Percentiles rank a stretch among this genome's conserved stretches.
phyloP scores from a whole-genome alignment of 2,888 invertebrate genomes.

The Orgyia antiqua region DNA sequence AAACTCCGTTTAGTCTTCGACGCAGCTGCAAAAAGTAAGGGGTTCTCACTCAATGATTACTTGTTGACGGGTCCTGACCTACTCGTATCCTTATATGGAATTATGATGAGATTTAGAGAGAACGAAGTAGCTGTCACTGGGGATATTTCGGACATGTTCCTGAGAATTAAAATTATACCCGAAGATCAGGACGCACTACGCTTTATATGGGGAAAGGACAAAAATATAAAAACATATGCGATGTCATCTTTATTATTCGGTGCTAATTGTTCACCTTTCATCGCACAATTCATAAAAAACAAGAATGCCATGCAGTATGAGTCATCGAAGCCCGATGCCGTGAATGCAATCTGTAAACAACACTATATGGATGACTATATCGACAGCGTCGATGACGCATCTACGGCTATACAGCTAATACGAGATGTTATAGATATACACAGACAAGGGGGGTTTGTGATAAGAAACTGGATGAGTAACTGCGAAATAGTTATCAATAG shows the following conservation, averaged over 20 bases:
- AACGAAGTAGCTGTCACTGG: constrained; percentile 11
- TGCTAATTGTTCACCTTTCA: constrained; percentile 12
- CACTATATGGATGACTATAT: constrained; percentile 4
- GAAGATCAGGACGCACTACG: constrained; percentile 12
- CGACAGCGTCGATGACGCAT: neutral
- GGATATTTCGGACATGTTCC: constrained; percentile 17
- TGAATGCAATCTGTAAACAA: neutral
- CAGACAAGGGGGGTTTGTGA: constrained; percentile 21
- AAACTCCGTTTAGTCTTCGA: constrained; percentile 18
- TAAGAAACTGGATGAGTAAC: constrained; percentile 25
- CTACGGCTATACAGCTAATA: neutral
- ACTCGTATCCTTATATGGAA: constrained; percentile 13
- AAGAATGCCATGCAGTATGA: constrained; percentile 9
- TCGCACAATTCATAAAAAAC: constrained; percentile 17
- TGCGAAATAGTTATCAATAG: constrained; percentile 10
- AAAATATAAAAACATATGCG: constrained; percentile 1
- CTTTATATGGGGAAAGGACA: neutral
- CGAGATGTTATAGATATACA: constrained; percentile 8
- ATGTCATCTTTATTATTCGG: constrained; percentile 12
- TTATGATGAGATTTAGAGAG: constrained; percentile 18
- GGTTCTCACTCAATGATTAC: constrained; percentile 4
- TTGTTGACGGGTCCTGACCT: constrained; percentile 16
- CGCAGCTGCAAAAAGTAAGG: constrained; percentile 11
- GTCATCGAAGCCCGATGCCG: neutral
- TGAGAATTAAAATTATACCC: constrained; percentile 9